These are phyloP conservation scores for Telmatochromis sp. DNA, from an alignment of 2,113 vertebrate genomes.

Conservation along the genomic window DNA sequence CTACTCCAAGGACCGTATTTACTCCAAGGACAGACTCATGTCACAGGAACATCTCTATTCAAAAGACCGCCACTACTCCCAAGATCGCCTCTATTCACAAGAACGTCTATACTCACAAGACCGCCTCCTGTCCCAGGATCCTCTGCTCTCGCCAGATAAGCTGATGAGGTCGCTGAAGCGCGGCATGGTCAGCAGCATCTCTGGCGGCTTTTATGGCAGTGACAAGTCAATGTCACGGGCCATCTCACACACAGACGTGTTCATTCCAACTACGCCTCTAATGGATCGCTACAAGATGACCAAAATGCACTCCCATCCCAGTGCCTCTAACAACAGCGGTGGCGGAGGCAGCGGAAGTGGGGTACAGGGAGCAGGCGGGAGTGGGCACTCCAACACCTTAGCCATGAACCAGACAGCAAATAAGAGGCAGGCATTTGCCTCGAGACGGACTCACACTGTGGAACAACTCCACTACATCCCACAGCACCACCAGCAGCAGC, in stretches of 20 bases:
- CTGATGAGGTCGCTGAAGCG: constrained; percentile 79
- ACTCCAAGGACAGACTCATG: constrained; percentile 88
- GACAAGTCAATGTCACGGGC: constrained; percentile 89
- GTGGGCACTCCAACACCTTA: constrained; percentile 81
- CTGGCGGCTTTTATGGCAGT: constrained; percentile 76
- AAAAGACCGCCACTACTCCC: constrained; percentile 82
- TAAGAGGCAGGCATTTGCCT: constrained; percentile 96
- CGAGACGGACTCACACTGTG: constrained; percentile 93
- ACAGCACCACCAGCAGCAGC: constrained; percentile 73
- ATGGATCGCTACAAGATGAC: constrained; percentile 98
- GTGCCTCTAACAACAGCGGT: constrained; percentile 87
- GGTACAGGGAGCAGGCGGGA: background rate
- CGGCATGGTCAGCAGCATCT: constrained; percentile 59
- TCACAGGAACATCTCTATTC: constrained; percentile 80
- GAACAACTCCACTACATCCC: constrained; percentile 96
- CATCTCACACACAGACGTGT: constrained; percentile 94
- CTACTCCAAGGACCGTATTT: constrained; percentile 88
- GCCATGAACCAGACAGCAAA: constrained; percentile 85
- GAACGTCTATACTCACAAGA: constrained; percentile 92
- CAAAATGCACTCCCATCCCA: constrained; percentile 99
- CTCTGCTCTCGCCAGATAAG: constrained; percentile 90
- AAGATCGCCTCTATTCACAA: constrained; percentile 89
- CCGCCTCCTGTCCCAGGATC: constrained; percentile 93
- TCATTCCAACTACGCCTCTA: constrained; percentile 91
- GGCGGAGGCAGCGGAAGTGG: background rate